Conservation (phyloP, 2,888 invertebrate genomes). For the Tholera decimalis region DNA sequence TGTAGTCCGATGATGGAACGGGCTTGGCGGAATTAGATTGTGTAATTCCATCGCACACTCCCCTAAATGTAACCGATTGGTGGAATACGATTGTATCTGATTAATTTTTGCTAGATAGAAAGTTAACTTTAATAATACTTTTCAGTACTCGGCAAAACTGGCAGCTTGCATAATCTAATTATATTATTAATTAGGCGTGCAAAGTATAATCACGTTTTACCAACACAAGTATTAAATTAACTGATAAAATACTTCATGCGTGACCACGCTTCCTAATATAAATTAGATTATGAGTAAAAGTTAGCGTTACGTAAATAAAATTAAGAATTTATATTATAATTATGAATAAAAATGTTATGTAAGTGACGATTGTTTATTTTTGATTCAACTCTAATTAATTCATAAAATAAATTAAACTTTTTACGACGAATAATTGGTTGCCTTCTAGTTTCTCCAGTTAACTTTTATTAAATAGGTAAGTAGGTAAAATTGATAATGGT, state of each 20-base stretch:
- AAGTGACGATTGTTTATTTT: not conserved
- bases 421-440: not conserved
- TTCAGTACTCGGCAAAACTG: not conserved
- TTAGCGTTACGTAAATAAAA: constrained; percentile 25
- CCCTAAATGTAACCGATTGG: too few species aligned
- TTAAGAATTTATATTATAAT: constrained; percentile 22
- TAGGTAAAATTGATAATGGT: too few species aligned
- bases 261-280: constrained; percentile 21
- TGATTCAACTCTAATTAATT: constrained; percentile 15
- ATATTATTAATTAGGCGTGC: constrained; percentile 16
- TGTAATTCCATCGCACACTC: too few species aligned
- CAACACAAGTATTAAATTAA: constrained; percentile 26
- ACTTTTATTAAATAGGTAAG: too few species aligned
- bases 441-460: not conserved
- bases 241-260: constrained; percentile 17
- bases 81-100: too few species aligned
- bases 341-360: not conserved
- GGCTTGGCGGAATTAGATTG: too few species aligned
- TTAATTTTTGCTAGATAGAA: too few species aligned
- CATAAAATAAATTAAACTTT: not conserved
- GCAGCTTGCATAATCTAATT: constrained; percentile 12
- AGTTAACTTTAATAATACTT: too few species aligned
- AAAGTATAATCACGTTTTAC: constrained; percentile 12
- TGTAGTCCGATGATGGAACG: too few species aligned
- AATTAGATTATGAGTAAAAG: constrained; percentile 31